phyloP scores from a whole-genome alignment of 2,888 invertebrate genomes.

The Leucozona laternaria region DNA sequence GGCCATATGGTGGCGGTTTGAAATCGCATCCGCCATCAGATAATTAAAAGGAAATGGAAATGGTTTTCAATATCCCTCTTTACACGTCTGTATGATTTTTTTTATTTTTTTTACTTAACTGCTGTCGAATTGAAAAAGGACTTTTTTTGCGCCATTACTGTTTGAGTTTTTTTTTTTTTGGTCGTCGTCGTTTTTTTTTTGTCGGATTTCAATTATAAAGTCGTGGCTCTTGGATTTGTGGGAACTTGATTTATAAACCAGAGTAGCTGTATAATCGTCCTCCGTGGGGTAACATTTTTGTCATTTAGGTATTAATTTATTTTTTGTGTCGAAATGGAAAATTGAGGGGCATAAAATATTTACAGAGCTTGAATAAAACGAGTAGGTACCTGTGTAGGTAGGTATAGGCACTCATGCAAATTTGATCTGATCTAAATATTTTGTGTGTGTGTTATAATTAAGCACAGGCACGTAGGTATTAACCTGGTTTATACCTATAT shows the following conservation, averaged over 20 bases:
- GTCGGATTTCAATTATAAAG: constrained; percentile 52
- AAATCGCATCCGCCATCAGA: constrained; percentile 52
- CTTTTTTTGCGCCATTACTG: constrained; percentile 49
- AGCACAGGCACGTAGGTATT: constrained; percentile 16
- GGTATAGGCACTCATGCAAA: not conserved
- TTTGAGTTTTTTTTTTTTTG: constrained; percentile 9
- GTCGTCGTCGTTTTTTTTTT: not conserved
- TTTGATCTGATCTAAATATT: constrained; percentile 11
- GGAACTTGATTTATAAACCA: constrained; percentile 12
- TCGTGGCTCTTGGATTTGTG: constrained; percentile 16
- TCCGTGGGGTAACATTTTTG: constrained; percentile 7
- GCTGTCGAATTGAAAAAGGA: constrained; percentile 13
- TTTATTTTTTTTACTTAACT: not conserved
- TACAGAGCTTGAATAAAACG: not conserved
- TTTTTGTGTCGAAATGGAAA: constrained; percentile 2
- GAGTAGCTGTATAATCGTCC: not conserved
- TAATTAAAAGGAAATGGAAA: constrained; percentile 72
- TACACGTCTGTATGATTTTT: not conserved
- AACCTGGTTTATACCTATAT: not conserved
- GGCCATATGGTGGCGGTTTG: constrained; percentile 52
- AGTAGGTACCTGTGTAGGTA: not conserved
- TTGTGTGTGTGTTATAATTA: constrained; percentile 17
- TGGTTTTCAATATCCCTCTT: constrained; percentile 49
- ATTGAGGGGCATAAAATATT: not conserved
- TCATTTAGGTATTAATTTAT: constrained; percentile 23